Conservation (phyloP, 2,113 vertebrate species). For the Grus americana region DNA sequence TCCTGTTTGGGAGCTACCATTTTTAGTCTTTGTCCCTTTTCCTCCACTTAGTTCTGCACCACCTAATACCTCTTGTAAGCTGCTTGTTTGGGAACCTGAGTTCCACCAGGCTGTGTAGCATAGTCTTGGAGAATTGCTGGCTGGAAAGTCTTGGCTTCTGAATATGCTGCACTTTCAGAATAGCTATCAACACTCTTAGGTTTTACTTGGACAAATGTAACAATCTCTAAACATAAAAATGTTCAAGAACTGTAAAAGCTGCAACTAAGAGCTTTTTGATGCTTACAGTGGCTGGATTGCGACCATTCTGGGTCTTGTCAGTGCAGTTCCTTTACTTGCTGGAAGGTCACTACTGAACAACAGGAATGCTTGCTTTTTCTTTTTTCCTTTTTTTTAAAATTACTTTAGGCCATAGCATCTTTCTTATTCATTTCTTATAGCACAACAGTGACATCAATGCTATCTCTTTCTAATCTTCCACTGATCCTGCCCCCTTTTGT, state of each 20-base stretch:
- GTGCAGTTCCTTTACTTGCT: neutral
- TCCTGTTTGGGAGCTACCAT: neutral
- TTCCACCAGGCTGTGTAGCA: neutral
- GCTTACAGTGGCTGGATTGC: neutral
- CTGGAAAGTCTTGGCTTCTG: neutral
- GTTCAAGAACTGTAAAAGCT: neutral
- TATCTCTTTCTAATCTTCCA: neutral
- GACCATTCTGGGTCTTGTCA: neutral
- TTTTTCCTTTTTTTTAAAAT: neutral
- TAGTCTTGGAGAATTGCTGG: neutral
- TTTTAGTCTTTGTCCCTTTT: neutral
- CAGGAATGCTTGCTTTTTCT: neutral
- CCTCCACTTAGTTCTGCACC: neutral
- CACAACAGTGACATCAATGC: neutral
- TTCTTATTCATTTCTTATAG: neutral
- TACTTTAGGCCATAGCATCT: neutral
- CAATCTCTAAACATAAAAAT: neutral
- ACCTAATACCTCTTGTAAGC: neutral
- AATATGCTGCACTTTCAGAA: neutral
- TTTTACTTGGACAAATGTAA: neutral
- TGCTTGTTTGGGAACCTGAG: neutral
- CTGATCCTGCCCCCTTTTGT: neutral
- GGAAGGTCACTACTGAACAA: neutral
- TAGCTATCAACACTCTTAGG: neutral
- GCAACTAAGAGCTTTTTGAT: neutral